Base-by-base conservation (phyloP, 2,113 vertebrate species). In the Lycaon pictus region DNA sequence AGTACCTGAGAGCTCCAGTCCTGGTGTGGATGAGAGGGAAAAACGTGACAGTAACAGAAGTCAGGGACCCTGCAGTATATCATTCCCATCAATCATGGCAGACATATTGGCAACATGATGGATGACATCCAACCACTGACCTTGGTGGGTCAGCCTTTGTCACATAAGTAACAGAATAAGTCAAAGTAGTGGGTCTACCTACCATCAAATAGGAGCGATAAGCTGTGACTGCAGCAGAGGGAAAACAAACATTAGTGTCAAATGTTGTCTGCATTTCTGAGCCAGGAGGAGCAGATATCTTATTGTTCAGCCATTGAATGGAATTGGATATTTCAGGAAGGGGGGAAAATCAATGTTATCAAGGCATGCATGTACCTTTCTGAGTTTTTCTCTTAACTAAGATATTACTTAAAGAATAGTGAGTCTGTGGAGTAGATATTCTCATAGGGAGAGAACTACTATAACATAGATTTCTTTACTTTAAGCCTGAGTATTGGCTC, bases 131-230 rank as follows among this genome's bases (percentile, higher is more conserved):
- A 94, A 43, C 37, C 58, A 79, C 96, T 97, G 93, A 95, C 96
- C 92, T 98, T 98, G 97, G 97, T 95, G 71, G 93, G 20, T 95
- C 69, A 95, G 63, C 16, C 62, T 97, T 82, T 97, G 82, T 87
- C 86, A 97, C 96, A 5, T 74, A 93, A 98, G 93, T 94, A 95
- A 93, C 82, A 96, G 97, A 96, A 93, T 98, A 97, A 98, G 96
- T 97, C 88, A 88, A 97, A 98, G 97, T 69, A 89, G 82, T 84
- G 62, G 25, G 89, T 98, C 95, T 93, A 60, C 80, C 63, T 25
- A 97, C 97, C 51, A 82, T 95, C 98, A 96, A 93, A 96, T 80
- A 96, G 90, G 84, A 97, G 74, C 79, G 56, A 97, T 97, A 97
- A 93, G 87, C 96, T 90, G 92, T 96, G 92, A 93, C 97, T 95